phyloP scores from a whole-genome alignment of 2,888 invertebrate species.

The Heliconius erato region DNA sequence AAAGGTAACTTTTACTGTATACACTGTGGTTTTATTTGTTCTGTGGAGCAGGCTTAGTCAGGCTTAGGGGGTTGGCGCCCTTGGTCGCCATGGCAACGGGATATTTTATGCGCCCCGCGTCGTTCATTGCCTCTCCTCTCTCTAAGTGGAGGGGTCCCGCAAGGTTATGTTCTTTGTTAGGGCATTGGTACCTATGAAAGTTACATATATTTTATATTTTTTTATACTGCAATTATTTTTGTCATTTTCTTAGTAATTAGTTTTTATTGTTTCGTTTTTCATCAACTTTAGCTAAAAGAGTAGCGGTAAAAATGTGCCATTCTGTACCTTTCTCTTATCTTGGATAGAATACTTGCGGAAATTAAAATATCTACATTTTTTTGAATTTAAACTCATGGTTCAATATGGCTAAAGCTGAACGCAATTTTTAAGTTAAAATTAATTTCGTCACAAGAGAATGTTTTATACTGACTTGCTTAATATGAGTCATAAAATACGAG shows the following conservation, averaged over 20 bases:
- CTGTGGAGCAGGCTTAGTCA: conserved; percentile 25
- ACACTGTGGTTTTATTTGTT: conserved; percentile 1
- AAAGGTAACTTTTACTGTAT: not conserved
- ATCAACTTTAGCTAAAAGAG: not conserved
- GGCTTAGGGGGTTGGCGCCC: conserved; percentile 74
- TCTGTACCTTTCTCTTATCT: too few relatives aligned
- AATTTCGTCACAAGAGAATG: not conserved
- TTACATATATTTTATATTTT: not conserved
- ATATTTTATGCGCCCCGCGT: conserved; percentile 77
- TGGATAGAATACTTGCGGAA: too few relatives aligned
- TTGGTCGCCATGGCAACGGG: conserved; percentile 76
- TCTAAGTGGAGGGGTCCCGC: conserved; percentile 46
- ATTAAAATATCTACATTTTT: not conserved
- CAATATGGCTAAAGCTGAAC: not conserved
- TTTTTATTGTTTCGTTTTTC: not conserved
- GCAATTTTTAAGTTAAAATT: not conserved
- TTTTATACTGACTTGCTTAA: not conserved
- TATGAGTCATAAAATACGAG: not conserved
- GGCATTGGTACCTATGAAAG: not conserved
- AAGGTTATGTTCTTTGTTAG: conserved; percentile 32
- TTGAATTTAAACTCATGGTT: not conserved
- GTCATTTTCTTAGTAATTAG: not conserved
- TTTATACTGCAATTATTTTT: not conserved
- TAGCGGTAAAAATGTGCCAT: not conserved
- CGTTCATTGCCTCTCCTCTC: conserved; percentile 58